Conservation (phyloP, 1,140 invertebrate species). For the Cyclargus thomasi region DNA sequence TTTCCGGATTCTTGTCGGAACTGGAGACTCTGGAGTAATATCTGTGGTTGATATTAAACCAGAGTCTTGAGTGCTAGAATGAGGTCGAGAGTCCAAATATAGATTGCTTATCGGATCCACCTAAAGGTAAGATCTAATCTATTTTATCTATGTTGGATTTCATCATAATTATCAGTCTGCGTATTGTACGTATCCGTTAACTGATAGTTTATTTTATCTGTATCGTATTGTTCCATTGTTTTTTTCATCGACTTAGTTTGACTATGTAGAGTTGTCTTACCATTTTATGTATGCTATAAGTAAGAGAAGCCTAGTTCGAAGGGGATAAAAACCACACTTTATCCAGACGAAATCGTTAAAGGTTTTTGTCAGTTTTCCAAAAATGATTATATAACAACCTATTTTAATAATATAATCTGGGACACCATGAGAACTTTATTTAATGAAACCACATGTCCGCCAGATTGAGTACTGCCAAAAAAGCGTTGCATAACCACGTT, state of each 20-base stretch:
- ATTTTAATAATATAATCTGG: too few relatives aligned
- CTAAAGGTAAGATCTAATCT: background rate
- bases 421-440: background rate
- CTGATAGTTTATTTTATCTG: too few relatives aligned
- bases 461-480: background rate
- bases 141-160: background rate
- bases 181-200: too few relatives aligned
- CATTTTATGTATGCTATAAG: too few relatives aligned
- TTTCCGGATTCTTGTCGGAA: slow-evolving; percentile 10
- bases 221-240: background rate
- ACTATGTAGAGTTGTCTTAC: background rate
- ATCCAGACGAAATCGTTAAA: too few relatives aligned
- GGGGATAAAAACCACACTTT: too few relatives aligned
- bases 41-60: background rate
- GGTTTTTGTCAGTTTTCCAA: too few relatives aligned
- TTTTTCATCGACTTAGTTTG: background rate
- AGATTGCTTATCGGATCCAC: background rate
- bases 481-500: background rate
- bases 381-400: too few relatives aligned
- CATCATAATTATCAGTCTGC: background rate
- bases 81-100: background rate
- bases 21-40: background rate
- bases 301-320: too few relatives aligned
- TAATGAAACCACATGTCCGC: background rate
- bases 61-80: background rate